A percentile compares a stretch with the other conserved stretches of the same genome.
Evolutionary conservation across 2,888 invertebrate genomes (phyloP).

Genomic region (Eupithecia insigniata): DNA sequence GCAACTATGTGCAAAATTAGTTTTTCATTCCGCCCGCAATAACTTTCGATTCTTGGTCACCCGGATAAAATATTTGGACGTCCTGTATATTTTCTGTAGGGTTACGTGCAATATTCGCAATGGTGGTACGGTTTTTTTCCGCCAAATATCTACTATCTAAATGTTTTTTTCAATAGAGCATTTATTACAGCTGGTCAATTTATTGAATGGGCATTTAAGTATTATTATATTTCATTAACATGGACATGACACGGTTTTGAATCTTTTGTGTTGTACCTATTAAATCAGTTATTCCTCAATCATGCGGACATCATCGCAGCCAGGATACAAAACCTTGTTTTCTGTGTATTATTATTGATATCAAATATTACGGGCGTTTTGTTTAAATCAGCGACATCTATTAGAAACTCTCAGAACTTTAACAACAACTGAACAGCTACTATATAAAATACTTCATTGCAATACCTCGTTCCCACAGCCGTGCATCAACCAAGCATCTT

Average conservation of each 20-base stretch:
- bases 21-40: not conserved
- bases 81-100: not conserved
- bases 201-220: not conserved
- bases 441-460: not conserved
- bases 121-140: not conserved
- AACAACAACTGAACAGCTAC: not conserved
- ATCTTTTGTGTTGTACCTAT: no score
- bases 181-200: conserved; percentile 8
- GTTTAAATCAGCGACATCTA: not conserved
- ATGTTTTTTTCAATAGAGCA: conserved; percentile 5
- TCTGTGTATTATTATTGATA: no score
- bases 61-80: not conserved
- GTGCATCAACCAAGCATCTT: not conserved
- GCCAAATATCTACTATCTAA: not conserved
- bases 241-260: no score
- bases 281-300: not conserved
- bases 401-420: not conserved
- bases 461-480: not conserved
- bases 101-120: conserved; percentile 6
- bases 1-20: not conserved
- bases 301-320: not conserved
- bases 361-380: not conserved
- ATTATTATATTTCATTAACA: no score
- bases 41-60: not conserved
- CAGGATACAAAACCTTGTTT: not conserved